phyloP scores from a whole-genome alignment of 2,888 invertebrate species.

The Harpagoxenus sublaevis region DNA sequence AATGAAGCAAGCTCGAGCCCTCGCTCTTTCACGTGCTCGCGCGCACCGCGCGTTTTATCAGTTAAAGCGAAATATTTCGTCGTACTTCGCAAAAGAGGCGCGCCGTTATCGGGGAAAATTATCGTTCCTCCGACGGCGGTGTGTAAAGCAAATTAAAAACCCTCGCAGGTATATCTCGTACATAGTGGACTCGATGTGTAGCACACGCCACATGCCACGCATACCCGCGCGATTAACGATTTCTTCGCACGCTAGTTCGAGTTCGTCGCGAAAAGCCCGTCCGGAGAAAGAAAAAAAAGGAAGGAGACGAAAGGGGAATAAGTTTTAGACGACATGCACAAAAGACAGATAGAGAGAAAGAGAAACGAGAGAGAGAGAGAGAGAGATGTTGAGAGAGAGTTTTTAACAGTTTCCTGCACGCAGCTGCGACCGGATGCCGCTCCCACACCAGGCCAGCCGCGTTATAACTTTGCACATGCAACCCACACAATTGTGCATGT shows the following conservation, averaged over 20 bases:
- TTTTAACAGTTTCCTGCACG: conserved; percentile 80
- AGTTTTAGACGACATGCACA: conserved; percentile 49
- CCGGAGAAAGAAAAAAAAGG: background rate
- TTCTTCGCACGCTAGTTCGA: conserved; percentile 39
- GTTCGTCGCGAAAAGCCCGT: conserved; percentile 35
- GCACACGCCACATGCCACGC: conserved; percentile 1
- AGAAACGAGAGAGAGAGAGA: conserved; percentile 63
- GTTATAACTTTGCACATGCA: conserved; percentile 73
- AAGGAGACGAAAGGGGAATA: conserved; percentile 7
- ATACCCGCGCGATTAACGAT: conserved; percentile 49
- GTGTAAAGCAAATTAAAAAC: conserved; percentile 39
- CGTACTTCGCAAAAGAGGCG: background rate
- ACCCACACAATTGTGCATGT: conserved; percentile 73
- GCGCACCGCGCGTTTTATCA: conserved; percentile 8
- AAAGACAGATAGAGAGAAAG: conserved; percentile 19
- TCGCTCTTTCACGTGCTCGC: background rate
- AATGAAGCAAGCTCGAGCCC: background rate
- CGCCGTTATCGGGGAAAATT: conserved; percentile 40
- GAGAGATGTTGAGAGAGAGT: conserved; percentile 66
- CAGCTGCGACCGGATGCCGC: conserved; percentile 79
- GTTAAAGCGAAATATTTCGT: conserved; percentile 13
- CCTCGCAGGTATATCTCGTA: conserved; percentile 2
- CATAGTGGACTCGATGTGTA: background rate
- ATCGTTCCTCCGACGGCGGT: conserved; percentile 4
- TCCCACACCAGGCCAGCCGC: conserved; percentile 68